These are phyloP conservation scores for Crepidodera aurea DNA, from an alignment of 2,888 invertebrate species.

Conservation along the genomic window DNA sequence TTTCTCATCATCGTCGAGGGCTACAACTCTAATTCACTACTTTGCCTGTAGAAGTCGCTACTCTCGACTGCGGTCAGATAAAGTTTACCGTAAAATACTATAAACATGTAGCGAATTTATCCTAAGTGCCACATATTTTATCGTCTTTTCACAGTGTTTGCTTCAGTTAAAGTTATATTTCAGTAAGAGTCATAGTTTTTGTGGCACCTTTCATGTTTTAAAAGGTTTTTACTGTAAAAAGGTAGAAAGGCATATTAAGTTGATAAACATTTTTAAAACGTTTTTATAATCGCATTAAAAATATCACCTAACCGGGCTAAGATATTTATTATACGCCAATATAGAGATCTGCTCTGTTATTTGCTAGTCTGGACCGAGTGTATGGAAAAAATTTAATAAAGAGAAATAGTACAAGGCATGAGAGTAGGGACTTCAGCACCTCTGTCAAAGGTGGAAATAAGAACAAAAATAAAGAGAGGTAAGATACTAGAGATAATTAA, in stretches of 20 bases:
- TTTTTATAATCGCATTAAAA: too few relatives aligned
- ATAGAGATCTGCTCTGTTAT: too few relatives aligned
- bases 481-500: too few relatives aligned
- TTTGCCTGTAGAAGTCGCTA: slow-evolving; percentile 20
- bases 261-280: background rate
- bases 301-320: too few relatives aligned
- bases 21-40: slow-evolving; percentile 30
- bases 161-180: background rate
- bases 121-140: slow-evolving; percentile 17
- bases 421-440: too few relatives aligned
- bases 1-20: slow-evolving; percentile 28
- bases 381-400: too few relatives aligned
- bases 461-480: too few relatives aligned
- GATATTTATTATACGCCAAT: too few relatives aligned
- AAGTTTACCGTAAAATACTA: slow-evolving; percentile 27
- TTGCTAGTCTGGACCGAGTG: too few relatives aligned
- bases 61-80: slow-evolving; percentile 26
- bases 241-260: background rate
- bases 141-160: slow-evolving; percentile 3
- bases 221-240: background rate
- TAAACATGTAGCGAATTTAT: slow-evolving; percentile 25
- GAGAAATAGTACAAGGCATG: too few relatives aligned
- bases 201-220: background rate
- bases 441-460: too few relatives aligned
- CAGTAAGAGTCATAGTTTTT: background rate